These are phyloP conservation scores for Bombus confusus DNA, from an alignment of 1,140 invertebrate genomes.

Conservation along the genomic window DNA sequence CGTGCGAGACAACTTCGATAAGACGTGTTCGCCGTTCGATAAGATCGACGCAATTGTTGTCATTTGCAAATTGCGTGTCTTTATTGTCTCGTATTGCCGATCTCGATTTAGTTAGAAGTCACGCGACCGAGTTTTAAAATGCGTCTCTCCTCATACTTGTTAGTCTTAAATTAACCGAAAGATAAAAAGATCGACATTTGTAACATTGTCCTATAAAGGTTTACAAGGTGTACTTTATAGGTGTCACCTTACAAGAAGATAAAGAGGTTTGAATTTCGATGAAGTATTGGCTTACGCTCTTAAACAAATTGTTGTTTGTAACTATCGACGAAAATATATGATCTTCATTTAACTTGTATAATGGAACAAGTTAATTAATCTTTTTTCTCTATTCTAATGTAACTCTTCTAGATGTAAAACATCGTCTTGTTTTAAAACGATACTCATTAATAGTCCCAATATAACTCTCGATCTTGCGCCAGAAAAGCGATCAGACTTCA, in stretches of 20 bases:
- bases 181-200: neutral
- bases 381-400: neutral
- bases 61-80: neutral
- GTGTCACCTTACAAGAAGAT: no score
- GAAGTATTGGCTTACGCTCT: neutral
- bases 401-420: neutral
- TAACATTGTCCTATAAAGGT: neutral
- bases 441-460: no score
- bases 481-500: no score
- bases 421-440: no score
- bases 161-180: neutral
- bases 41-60: conserved; percentile 43
- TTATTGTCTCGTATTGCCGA: neutral
- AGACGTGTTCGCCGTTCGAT: neutral
- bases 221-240: neutral
- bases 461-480: neutral
- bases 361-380: neutral
- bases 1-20: neutral
- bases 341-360: neutral
- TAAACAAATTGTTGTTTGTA: neutral
- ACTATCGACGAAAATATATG: neutral
- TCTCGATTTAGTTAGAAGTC: neutral
- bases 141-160: neutral
- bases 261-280: neutral
- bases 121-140: neutral